phyloP scores from a whole-genome alignment of 2,888 invertebrate species.

The Tuberolachnus salignus region DNA sequence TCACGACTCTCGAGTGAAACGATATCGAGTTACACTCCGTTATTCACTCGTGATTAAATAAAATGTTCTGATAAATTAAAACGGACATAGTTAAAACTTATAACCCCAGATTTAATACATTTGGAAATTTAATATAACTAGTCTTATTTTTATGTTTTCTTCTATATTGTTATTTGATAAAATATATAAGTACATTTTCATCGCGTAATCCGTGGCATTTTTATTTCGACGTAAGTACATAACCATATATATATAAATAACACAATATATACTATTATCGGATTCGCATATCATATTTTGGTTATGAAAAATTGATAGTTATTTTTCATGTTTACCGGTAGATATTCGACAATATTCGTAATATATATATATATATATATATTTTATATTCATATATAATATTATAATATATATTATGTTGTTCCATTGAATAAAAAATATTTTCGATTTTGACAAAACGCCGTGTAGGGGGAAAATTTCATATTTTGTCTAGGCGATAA shows the following conservation, averaged over 20 bases:
- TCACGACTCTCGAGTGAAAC: no score
- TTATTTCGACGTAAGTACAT: neutral
- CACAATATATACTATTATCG: neutral
- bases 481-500: conserved; percentile 26
- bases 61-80: no score
- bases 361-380: conserved; percentile 13
- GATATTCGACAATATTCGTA: neutral
- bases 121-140: no score
- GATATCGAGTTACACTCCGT: no score
- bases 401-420: neutral
- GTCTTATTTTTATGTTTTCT: no score
- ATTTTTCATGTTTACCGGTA: neutral
- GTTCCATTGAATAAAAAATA: conserved; percentile 22
- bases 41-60: no score
- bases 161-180: no score
- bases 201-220: no score
- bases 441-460: conserved; percentile 9
- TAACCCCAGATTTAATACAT: no score
- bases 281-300: neutral
- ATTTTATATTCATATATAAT: neutral
- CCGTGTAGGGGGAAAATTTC: neutral
- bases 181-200: no score
- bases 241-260: conserved; percentile 3
- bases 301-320: neutral
- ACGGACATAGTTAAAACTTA: no score